These are phyloP conservation scores for Epinephelus coioides DNA, from an alignment of 2,797 vertebrate genomes.

Conservation along the genomic window DNA sequence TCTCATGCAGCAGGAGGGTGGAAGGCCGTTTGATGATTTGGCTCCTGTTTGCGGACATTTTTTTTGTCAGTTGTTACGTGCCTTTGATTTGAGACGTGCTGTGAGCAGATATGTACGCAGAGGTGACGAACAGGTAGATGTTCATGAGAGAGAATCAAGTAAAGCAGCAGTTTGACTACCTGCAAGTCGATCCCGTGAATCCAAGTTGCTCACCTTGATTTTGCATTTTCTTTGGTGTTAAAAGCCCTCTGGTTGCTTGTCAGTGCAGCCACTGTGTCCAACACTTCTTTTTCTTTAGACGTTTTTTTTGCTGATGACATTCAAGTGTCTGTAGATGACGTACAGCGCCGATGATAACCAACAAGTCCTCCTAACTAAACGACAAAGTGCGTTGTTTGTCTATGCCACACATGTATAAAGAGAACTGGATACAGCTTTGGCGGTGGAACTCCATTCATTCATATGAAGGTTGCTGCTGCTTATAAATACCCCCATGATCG, in stretches of 20 bases:
- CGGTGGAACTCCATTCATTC: too few relatives aligned
- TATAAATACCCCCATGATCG: too few relatives aligned
- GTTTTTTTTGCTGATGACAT: constrained; percentile 10
- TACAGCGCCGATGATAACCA: background rate
- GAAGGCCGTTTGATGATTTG: constrained; percentile 37
- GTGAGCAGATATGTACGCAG: background rate
- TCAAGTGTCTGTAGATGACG: constrained; percentile 22
- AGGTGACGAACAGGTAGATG: constrained; percentile 3
- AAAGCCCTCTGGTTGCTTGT: background rate
- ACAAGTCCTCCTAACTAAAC: background rate
- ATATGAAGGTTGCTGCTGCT: too few relatives aligned
- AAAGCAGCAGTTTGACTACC: background rate
- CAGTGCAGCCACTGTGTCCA: background rate
- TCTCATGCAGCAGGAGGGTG: constrained; percentile 23
- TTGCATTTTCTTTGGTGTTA: background rate
- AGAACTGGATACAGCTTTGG: too few relatives aligned
- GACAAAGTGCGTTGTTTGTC: background rate
- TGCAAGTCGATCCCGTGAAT: background rate
- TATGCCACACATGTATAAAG: too few relatives aligned
- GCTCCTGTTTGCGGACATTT: constrained; percentile 4
- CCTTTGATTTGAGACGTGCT: constrained; percentile 27
- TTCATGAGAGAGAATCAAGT: background rate
- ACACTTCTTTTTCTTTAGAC: background rate
- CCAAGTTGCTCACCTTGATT: background rate
- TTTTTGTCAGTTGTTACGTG: background rate